phyloP scores from a whole-genome alignment of 2,113 vertebrate genomes.

The Scartelaos histophorus region DNA sequence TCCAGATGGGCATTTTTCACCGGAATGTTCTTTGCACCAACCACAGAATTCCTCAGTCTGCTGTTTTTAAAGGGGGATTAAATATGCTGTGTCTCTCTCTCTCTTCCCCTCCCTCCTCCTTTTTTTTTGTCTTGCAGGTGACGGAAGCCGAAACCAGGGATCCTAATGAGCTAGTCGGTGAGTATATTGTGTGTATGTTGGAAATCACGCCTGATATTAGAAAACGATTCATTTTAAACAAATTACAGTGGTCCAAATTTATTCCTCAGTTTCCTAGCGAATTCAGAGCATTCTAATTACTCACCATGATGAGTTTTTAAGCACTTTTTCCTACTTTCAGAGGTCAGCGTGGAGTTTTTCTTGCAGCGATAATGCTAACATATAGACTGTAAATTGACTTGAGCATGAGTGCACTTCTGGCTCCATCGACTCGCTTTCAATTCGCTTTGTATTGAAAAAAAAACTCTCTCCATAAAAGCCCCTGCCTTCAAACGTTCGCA shows the following conservation, averaged over 20 bases:
- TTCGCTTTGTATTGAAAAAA: too few species aligned
- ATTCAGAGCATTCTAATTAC: too few species aligned
- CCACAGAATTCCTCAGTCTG: background rate
- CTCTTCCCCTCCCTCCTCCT: constrained; percentile 15
- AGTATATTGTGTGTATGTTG: constrained; percentile 52
- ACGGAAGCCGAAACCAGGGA: constrained; percentile 87
- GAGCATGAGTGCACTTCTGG: too few species aligned
- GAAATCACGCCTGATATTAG: background rate
- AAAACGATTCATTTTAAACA: too few species aligned
- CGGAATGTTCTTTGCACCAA: background rate
- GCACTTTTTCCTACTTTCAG: background rate
- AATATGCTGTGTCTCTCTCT: constrained; percentile 22
- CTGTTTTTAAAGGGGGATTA: constrained; percentile 9
- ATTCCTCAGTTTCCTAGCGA: too few species aligned
- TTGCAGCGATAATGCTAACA: too few species aligned
- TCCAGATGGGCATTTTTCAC: constrained; percentile 12
- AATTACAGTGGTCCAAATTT: too few species aligned
- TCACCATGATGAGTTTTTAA: background rate
- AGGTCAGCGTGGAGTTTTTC: background rate
- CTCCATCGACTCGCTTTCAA: too few species aligned
- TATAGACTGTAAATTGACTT: too few species aligned
- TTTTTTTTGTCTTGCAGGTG: constrained; percentile 68
- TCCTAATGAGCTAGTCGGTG: constrained; percentile 95
- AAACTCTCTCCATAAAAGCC: too few species aligned
- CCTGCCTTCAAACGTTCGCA: too few species aligned